Evolutionary conservation across 1,140 invertebrate genomes (phyloP), one percentile per base, ranked within the genome.

Genomic region (Hesperophylax magnus): DNA sequence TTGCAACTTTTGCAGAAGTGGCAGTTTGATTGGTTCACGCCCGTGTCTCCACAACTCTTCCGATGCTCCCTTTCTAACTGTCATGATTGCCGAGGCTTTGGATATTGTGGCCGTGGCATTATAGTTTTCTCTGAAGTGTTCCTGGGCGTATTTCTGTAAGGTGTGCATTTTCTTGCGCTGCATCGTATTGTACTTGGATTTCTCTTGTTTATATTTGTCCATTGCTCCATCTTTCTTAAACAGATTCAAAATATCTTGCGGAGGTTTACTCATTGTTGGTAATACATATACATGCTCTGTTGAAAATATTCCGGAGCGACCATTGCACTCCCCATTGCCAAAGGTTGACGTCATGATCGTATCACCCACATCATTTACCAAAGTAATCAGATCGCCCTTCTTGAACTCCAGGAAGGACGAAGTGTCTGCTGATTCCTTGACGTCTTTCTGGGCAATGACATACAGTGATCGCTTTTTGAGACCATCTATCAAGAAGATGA

Each of bases 271-370:
- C 72, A 97, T 90, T 4, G 96, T 95, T 14, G 97, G 96, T 78
- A 99, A 87, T 53, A 98, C 94, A 85, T 97, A 96, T 15, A 98
- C 94, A 87, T 92, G 93, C 85, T 98, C 96, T 2, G 95, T 94
- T 1, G 95, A 95, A 88, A 98, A 98, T 84, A 97, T 93, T 11
- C 97, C 97, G 85, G 92, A 90, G 79, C 93, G 89, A 7, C 92
- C 92, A 79, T 95, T 94, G 74, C 92, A 91, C 84, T 91, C 87
- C 78, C 93, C 97, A 85, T 92, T 92, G 87, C 93, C 95, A 94
- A 94, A 96, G 34, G 93, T 93, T 34, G 92, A 93, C 85, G 91
- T 94, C 90, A 95, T 92, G 6, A 97, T 89, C 1, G 91, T 91
- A 85, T 97, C 94, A 6, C 96, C 96, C 14, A 89, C 94, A 80